A percentile compares a stretch with the other conserved stretches of the same genome.
phyloP scores from a whole-genome alignment of 2,113 vertebrate species.

The Gallinago media region DNA sequence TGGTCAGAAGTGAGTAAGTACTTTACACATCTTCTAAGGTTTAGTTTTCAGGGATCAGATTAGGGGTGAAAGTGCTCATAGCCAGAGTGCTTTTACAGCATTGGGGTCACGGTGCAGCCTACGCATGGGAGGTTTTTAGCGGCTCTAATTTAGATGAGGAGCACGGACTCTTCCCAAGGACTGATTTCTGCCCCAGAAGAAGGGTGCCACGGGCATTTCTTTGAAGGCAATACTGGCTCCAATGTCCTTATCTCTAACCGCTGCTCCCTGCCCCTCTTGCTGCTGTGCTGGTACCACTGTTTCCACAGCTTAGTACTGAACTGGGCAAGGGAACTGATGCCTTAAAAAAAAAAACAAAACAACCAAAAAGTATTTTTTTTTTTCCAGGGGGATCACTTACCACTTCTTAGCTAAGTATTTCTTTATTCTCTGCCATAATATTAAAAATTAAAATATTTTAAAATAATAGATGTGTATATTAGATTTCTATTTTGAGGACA shows the following conservation, averaged over 20 bases:
- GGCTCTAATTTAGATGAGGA: background rate
- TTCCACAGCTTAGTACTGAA: background rate
- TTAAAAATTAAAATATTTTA: background rate
- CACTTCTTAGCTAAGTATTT: background rate
- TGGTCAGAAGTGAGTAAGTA: slow-evolving; percentile 14
- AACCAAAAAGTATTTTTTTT: background rate
- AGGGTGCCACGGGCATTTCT: background rate
- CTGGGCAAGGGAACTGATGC: background rate
- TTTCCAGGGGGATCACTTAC: background rate
- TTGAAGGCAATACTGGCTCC: background rate
- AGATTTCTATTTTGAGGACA: background rate
- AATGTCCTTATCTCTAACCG: background rate
- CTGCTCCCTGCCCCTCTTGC: background rate
- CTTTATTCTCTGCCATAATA: background rate
- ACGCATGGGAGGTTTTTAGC: background rate
- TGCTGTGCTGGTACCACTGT: background rate
- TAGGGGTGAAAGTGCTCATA: background rate
- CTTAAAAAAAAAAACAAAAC: background rate
- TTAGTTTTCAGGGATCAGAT: slow-evolving; percentile 20
- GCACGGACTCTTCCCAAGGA: background rate
- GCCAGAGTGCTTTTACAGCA: background rate
- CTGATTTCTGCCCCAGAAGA: background rate
- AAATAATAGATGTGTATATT: background rate
- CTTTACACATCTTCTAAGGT: slow-evolving; percentile 2
- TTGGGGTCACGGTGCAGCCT: background rate